A percentile compares a stretch with the other conserved stretches of the same genome.
Evolutionary conservation across 1,140 invertebrate genomes (phyloP).

Genomic region (Aphaenogaster floridana): DNA sequence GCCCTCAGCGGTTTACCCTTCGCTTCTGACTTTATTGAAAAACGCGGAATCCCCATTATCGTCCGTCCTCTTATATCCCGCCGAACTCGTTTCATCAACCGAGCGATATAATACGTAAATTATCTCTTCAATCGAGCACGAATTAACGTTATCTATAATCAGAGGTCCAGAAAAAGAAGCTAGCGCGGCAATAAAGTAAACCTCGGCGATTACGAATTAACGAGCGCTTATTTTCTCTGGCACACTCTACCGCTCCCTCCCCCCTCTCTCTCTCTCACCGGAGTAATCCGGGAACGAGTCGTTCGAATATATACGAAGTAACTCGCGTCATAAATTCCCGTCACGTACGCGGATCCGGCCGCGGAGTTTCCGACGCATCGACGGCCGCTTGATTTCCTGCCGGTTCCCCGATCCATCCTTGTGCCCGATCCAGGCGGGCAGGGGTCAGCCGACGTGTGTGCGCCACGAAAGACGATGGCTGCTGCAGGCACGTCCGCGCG

Average conservation of each 20-base stretch:
- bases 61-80: background rate
- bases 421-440: constrained; percentile 11
- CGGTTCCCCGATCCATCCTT: constrained; percentile 48
- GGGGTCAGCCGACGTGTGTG: constrained; percentile 52
- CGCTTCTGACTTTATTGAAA: background rate
- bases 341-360: constrained; percentile 58
- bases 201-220: constrained; percentile 55
- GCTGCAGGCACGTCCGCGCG: constrained; percentile 47
- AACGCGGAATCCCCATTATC: background rate
- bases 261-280: background rate
- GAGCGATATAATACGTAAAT: constrained; percentile 19
- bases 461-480: constrained; percentile 36
- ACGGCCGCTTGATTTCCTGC: constrained; percentile 66
- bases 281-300: constrained; percentile 47
- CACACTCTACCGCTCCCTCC: background rate
- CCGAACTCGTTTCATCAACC: constrained; percentile 20
- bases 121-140: constrained; percentile 20
- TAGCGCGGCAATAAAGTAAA: constrained; percentile 53
- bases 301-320: constrained; percentile 37
- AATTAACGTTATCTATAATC: constrained; percentile 53
- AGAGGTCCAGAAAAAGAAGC: background rate
- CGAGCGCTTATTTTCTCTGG: constrained; percentile 39
- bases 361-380: constrained; percentile 49
- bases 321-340: constrained; percentile 60
- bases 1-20: too few species aligned